Conservation (phyloP, 2,113 vertebrate genomes). For the Syngnathoides biaculeatus region DNA sequence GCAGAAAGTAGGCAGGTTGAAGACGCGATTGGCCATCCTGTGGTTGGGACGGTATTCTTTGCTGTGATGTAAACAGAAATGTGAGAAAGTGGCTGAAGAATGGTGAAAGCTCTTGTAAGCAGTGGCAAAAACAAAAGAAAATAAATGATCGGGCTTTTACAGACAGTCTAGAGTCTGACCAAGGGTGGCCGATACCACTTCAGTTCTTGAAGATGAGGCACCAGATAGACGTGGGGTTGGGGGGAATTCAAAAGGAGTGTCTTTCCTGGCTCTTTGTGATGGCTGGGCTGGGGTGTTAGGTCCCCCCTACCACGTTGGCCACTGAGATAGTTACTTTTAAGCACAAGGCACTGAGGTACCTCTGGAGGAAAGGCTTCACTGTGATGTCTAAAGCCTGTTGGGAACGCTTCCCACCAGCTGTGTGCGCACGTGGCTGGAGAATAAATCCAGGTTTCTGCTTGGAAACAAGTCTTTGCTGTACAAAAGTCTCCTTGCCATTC, state of each 20-base stretch:
- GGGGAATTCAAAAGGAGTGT: not conserved
- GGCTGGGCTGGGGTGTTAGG: not conserved
- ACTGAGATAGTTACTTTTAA: constrained; percentile 20
- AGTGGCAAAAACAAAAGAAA: not conserved
- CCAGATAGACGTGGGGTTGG: not conserved
- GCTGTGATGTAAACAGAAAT: constrained; percentile 25
- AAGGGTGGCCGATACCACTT: not conserved
- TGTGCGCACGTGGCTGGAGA: constrained; percentile 13
- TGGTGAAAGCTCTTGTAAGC: constrained; percentile 8
- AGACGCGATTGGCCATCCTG: constrained; percentile 36
- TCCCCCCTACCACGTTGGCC: not conserved
- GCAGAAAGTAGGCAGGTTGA: constrained; percentile 34
- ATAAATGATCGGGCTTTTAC: too few relatives aligned
- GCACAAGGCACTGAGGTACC: constrained; percentile 28
- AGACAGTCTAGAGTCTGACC: not conserved
- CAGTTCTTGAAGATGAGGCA: not conserved
- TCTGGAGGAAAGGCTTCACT: constrained; percentile 18
- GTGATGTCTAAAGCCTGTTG: constrained; percentile 2
- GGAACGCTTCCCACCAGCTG: constrained; percentile 17
- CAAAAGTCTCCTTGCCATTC: constrained; percentile 41
- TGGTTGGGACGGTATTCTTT: constrained; percentile 25
- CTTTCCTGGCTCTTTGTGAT: not conserved
- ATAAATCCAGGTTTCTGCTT: constrained; percentile 27
- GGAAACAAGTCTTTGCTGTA: constrained; percentile 22
- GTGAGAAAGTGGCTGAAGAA: constrained; percentile 5